Conservation (phyloP, 2,797 vertebrate species). For the Capromys pilorides region DNA sequence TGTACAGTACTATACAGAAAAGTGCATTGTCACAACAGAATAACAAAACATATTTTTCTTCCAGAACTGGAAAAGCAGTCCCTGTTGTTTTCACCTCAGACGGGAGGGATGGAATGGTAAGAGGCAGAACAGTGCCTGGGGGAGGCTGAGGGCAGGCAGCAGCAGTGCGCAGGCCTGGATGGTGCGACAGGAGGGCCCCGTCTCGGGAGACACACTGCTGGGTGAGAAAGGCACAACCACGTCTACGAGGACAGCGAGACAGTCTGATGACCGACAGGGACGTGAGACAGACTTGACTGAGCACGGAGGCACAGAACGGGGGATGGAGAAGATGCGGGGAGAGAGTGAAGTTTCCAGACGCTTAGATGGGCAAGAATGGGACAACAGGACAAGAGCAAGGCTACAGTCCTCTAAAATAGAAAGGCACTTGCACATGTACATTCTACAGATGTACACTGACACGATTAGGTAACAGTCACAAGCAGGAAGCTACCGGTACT, state of each 20-base stretch:
- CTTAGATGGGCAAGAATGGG: neutral
- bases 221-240: slow-evolving; percentile 65
- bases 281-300: neutral
- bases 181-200: neutral
- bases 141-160: slow-evolving; percentile 83
- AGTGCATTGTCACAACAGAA: slow-evolving; percentile 97
- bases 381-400: slow-evolving; percentile 89
- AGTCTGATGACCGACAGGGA: neutral
- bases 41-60: slow-evolving; percentile 89
- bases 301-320: slow-evolving; percentile 1
- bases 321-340: neutral
- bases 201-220: neutral
- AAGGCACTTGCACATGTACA: slow-evolving; percentile 99
- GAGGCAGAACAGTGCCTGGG: slow-evolving; percentile 82
- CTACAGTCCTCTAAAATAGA: slow-evolving; percentile 94
- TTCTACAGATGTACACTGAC: slow-evolving; percentile 94
- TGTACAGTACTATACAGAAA: slow-evolving; percentile 99
- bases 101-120: slow-evolving; percentile 83
- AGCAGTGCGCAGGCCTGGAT: slow-evolving; percentile 56
- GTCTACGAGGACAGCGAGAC: slow-evolving; percentile 33
- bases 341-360: neutral
- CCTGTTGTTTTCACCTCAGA: slow-evolving; percentile 82
- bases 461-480: slow-evolving; percentile 91
- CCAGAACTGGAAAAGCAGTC: slow-evolving; percentile 85
- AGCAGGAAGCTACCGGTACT: slow-evolving; percentile 88